Conservation (phyloP, 1,140 invertebrate species). For the Philotrypesis tridentata region DNA sequence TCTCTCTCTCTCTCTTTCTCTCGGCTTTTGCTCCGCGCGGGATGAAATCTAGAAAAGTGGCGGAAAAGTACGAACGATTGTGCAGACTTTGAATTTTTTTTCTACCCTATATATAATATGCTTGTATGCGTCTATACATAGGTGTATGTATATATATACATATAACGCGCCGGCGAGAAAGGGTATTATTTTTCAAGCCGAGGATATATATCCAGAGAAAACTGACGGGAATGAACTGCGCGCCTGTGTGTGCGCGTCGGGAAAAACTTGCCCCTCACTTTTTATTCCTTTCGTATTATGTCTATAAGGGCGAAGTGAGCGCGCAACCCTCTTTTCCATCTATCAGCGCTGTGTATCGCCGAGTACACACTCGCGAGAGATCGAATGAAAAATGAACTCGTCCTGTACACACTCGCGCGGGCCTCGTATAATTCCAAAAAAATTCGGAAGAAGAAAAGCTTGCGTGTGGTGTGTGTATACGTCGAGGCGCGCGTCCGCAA, state of each 20-base stretch:
- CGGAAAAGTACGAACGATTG: not conserved
- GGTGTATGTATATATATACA: too few relatives aligned
- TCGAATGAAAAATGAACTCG: slow-evolving; percentile 29
- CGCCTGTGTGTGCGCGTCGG: not conserved
- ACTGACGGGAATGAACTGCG: slow-evolving; percentile 43
- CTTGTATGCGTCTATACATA: too few relatives aligned
- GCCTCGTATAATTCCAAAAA: too few relatives aligned
- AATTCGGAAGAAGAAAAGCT: too few relatives aligned
- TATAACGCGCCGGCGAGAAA: not conserved
- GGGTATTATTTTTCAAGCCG: not conserved
- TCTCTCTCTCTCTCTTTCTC: not conserved
- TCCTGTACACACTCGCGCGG: too few relatives aligned
- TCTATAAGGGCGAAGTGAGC: not conserved
- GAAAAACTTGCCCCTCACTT: slow-evolving; percentile 14
- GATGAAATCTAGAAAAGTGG: not conserved
- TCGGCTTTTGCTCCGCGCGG: slow-evolving; percentile 6
- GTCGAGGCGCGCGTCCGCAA: too few relatives aligned
- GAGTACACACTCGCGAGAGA: slow-evolving; percentile 7
- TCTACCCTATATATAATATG: not conserved
- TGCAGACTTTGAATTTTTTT: not conserved
- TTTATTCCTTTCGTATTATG: not conserved
- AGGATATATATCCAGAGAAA: too few relatives aligned
- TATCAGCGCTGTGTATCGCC: slow-evolving; percentile 28
- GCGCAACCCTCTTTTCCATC: slow-evolving; percentile 22
- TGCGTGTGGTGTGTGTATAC: too few relatives aligned